Base-by-base conservation (phyloP, 2,888 invertebrate genomes). In the Pherbina coryleti region DNA sequence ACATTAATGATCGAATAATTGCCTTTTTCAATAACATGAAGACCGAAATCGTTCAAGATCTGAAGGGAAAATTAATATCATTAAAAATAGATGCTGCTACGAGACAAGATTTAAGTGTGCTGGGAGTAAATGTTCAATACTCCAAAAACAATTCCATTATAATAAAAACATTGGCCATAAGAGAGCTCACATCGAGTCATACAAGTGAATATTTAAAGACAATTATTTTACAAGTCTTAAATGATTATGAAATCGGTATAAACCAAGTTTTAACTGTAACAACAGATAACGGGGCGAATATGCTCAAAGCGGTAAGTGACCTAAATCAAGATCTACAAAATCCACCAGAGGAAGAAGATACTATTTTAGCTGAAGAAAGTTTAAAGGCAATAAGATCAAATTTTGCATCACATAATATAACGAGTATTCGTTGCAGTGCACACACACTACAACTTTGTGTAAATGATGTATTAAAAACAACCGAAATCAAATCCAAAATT, bases 71-170 rank as follows among this genome's bases (percentile, higher is more conserved):
- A 62, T 44, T 79, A 31, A 62, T 81, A 31, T 81, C 79, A 14
- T 67, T 82, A 28, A 82, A 82, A 78, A 79, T 81, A 66, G 79
- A 82, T 78, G 62, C 76, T 17, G 79, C 79, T 7, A 79, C 81
- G 11, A 76, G 67, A 60, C 76, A 77, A 37, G 71, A 77, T 55
- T 62, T 76, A 37, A 78, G 76, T 60, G 69, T 81, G 14, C 53
- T 81, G 1, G 74, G 78, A 28, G 76, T 82, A 25, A 80, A 81
- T 76, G 72, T 80, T 3, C 81, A 81, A 51, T 81, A 78, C 28
- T 77, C 78, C 28, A 75, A 80, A 74, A 75, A 80, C 4, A 70
- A 75, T 25, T n/a, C 8, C 9, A 76, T 81, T 17, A n/a, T 55
- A 57, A 79, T 79, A 7, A 81, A 80, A 77, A 81, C 80, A 19